phyloP scores from a whole-genome alignment of 2,888 invertebrate species.

The Phyllotreta striolata region DNA sequence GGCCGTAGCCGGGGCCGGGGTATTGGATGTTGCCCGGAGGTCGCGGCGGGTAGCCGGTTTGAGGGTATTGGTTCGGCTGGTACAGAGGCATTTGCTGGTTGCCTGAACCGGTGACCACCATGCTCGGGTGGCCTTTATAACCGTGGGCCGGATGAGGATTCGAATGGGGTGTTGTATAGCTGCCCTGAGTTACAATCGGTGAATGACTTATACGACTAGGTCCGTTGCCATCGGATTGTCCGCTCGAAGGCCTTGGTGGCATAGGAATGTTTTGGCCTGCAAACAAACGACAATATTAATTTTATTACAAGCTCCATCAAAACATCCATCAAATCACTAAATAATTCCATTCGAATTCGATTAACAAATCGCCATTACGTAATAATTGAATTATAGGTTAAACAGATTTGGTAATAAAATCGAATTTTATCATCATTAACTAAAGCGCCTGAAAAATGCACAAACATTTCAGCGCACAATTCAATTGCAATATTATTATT shows the following conservation, averaged over 20 bases:
- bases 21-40: slow-evolving; percentile 58
- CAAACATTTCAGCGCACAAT: no score
- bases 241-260: slow-evolving; percentile 93
- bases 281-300: slow-evolving; percentile 14
- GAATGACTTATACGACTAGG: slow-evolving; percentile 75
- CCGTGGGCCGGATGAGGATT: slow-evolving; percentile 58
- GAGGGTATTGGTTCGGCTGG: slow-evolving; percentile 64
- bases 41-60: slow-evolving; percentile 63
- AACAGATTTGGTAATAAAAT: background rate
- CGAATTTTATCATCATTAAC: no score
- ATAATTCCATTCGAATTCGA: background rate
- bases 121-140: slow-evolving; percentile 71
- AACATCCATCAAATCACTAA: background rate
- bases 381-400: background rate
- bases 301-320: background rate
- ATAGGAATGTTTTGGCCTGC: slow-evolving; percentile 92
- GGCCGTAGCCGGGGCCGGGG: slow-evolving; percentile 63
- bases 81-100: slow-evolving; percentile 66
- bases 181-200: slow-evolving; percentile 71
- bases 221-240: slow-evolving; percentile 69
- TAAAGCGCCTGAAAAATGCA: no score
- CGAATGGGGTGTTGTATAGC: slow-evolving; percentile 69
- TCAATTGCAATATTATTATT: no score
- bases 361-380: background rate
- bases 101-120: slow-evolving; percentile 50